Evolutionary conservation across 2,797 vertebrate species (phyloP).

Genomic region (Emys orbicularis): DNA sequence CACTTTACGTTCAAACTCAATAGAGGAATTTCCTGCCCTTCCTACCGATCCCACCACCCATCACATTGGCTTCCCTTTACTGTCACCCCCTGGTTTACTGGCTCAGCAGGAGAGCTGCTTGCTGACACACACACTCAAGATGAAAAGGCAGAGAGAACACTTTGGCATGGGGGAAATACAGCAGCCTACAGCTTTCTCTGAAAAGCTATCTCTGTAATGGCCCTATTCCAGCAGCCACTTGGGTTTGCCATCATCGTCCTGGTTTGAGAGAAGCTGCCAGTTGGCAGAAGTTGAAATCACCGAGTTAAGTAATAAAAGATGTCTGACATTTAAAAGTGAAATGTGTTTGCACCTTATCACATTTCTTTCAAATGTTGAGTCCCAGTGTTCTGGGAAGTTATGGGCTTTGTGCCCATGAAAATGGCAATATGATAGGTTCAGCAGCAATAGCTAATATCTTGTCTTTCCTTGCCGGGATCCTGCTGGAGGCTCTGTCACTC

Average conservation of each 20-base stretch:
- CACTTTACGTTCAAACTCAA: neutral
- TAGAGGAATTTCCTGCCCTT: neutral
- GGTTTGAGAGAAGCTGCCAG: constrained; percentile 24
- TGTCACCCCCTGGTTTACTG: rapidly evolving
- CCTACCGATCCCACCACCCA: neutral
- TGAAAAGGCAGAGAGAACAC: neutral
- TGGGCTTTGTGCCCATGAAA: constrained; percentile 28
- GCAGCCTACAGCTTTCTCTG: rapidly evolving
- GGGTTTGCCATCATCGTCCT: neutral
- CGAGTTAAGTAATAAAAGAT: constrained; percentile 61
- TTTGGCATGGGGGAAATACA: rapidly evolving
- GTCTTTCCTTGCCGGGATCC: neutral
- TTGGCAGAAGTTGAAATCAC: constrained; percentile 45
- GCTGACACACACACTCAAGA: rapidly evolving
- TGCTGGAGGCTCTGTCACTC: neutral
- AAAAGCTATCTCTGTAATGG: neutral
- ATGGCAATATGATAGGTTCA: constrained; percentile 15
- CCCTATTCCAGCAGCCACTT: neutral
- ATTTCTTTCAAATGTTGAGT: constrained; percentile 52
- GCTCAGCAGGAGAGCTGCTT: rapidly evolving
- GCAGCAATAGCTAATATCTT: constrained; percentile 24
- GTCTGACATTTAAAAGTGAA: constrained; percentile 66
- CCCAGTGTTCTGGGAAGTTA: constrained; percentile 47
- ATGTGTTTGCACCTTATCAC: constrained; percentile 68
- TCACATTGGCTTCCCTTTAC: rapidly evolving